These are phyloP conservation scores for Aptenodytes forsteri DNA, from an alignment of 2,113 vertebrate species.

Conservation along the genomic window DNA sequence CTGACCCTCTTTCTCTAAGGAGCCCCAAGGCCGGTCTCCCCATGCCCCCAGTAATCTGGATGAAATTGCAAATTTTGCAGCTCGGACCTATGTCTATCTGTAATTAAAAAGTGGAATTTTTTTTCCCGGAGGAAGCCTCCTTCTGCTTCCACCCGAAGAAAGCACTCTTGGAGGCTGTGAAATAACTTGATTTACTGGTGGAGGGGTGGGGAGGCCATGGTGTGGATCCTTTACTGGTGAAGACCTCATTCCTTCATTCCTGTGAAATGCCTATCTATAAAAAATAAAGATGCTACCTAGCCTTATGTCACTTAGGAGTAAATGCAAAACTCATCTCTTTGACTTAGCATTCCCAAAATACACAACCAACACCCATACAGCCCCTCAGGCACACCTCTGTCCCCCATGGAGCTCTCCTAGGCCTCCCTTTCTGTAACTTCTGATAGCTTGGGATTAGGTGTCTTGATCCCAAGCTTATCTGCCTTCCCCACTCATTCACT, in stretches of 20 bases:
- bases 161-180: neutral
- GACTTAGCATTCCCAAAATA: neutral
- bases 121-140: neutral
- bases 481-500: neutral
- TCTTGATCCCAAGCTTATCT: neutral
- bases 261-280: neutral
- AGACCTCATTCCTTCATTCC: neutral
- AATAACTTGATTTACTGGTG: neutral
- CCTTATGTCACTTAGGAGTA: neutral
- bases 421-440: neutral
- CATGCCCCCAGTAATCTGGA: neutral
- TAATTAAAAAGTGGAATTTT: neutral
- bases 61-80: neutral
- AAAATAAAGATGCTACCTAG: neutral
- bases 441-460: neutral
- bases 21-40: neutral
- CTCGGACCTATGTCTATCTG: neutral
- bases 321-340: neutral
- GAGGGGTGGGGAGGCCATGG: neutral
- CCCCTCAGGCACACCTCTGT: neutral
- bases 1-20: neutral
- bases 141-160: neutral
- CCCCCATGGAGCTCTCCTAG: neutral
- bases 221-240: neutral
- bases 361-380: fast-evolving